These are phyloP conservation scores for Limonius californicus DNA, from an alignment of 1,140 invertebrate species.

Conservation along the genomic window DNA sequence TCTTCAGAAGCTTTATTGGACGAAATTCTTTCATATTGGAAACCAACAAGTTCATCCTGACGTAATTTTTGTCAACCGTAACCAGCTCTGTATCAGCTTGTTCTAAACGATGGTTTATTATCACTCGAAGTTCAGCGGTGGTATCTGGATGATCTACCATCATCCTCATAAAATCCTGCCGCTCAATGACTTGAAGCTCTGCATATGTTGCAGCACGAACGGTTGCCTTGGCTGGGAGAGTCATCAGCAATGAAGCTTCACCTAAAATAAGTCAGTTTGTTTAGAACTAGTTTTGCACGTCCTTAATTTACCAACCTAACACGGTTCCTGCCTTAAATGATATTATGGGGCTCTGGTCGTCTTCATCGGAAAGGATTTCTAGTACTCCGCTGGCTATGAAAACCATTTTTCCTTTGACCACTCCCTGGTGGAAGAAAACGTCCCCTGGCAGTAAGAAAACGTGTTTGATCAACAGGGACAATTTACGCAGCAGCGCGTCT, in stretches of 20 bases:
- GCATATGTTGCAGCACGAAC: conserved; percentile 50
- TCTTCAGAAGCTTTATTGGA: no score
- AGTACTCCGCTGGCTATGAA: conserved; percentile 49
- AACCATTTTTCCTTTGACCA: conserved; percentile 50
- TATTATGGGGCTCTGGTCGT: conserved; percentile 51
- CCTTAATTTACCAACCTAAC: conserved; percentile 49
- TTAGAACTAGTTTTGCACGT: no score
- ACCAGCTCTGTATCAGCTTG: no score
- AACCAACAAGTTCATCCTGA: no score
- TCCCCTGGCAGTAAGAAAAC: conserved; percentile 50
- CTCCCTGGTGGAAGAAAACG: conserved; percentile 47
- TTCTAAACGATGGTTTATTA: no score
- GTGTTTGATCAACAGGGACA: conserved; percentile 49
- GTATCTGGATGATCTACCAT: conserved; percentile 49
- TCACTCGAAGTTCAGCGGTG: conserved; percentile 21
- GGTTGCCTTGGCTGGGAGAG: conserved; percentile 46
- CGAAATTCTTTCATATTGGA: no score
- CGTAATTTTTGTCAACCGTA: no score
- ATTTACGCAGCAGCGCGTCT: conserved; percentile 47
- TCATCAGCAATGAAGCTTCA: conserved; percentile 19
- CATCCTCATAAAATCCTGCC: conserved; percentile 47
- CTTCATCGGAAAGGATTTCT: conserved; percentile 50
- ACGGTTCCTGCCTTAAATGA: conserved; percentile 50
- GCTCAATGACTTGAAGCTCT: conserved; percentile 49
- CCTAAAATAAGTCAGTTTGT: conserved; percentile 8